These are phyloP conservation scores for Limenitis camilla DNA, from an alignment of 2,888 invertebrate species.

Conservation along the genomic window DNA sequence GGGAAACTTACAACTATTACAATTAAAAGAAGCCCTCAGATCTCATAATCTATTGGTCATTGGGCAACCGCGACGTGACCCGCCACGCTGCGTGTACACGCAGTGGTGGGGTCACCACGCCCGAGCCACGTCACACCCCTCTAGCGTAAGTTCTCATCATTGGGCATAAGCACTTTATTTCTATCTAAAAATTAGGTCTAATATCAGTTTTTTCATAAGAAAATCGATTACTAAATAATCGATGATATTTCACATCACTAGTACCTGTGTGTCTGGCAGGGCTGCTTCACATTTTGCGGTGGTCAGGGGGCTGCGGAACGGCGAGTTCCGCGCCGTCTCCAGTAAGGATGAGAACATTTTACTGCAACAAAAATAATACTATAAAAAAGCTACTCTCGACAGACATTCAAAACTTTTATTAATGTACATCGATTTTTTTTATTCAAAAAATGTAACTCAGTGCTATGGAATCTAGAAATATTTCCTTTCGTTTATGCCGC, in stretches of 20 bases:
- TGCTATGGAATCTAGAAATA: too few species aligned
- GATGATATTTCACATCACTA: background rate
- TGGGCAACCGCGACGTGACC: conserved; percentile 40
- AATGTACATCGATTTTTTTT: too few species aligned
- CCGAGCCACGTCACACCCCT: conserved; percentile 37
- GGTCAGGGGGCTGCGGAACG: conserved; percentile 77
- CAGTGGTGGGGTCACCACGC: conserved; percentile 23
- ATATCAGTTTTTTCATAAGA: too few species aligned
- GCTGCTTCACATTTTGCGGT: conserved; percentile 73
- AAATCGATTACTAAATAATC: background rate
- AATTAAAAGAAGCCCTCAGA: conserved; percentile 45
- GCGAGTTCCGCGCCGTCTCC: conserved; percentile 77
- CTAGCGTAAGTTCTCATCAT: conserved; percentile 55
- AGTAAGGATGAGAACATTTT: conserved; percentile 77
- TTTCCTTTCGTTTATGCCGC: too few species aligned
- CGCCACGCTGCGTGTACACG: conserved; percentile 32
- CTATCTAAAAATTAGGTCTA: too few species aligned
- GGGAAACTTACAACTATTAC: background rate
- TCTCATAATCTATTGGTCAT: conserved; percentile 61
- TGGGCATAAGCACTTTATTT: conserved; percentile 35
- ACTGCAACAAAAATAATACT: conserved; percentile 32
- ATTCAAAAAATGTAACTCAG: too few species aligned
- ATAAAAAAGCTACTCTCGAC: too few species aligned
- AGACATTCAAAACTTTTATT: too few species aligned
- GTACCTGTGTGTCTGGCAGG: conserved; percentile 40